Evolutionary conservation across 1,140 invertebrate genomes (phyloP).

Genomic region (Chironomus tepperi): DNA sequence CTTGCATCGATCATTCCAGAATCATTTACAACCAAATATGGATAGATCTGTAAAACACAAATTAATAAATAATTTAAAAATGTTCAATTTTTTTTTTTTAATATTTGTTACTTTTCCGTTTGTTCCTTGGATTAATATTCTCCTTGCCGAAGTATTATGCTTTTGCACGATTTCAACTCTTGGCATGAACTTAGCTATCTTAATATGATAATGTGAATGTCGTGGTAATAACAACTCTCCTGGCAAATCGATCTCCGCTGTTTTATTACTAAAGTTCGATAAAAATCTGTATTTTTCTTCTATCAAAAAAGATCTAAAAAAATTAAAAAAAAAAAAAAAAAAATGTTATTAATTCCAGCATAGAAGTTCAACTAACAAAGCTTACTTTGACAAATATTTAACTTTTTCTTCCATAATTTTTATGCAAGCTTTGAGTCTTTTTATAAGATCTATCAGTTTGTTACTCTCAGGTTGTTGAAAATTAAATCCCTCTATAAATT

Average conservation of each 20-base stretch:
- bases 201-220: constrained; percentile 87
- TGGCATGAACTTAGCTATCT: constrained; percentile 92
- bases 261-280: constrained; percentile 91
- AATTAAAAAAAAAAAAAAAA: constrained; percentile 49
- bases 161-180: constrained; percentile 95
- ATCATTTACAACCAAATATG: constrained; percentile 92
- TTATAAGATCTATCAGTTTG: constrained; percentile 90
- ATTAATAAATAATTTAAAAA: not conserved
- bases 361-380: too few species aligned
- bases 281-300: constrained; percentile 94
- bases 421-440: constrained; percentile 95
- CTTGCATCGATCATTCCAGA: constrained; percentile 85
- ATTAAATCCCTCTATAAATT: constrained; percentile 95
- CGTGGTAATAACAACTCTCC: constrained; percentile 93
- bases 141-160: constrained; percentile 87
- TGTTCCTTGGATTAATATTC: constrained; percentile 88
- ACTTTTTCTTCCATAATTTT: constrained; percentile 92
- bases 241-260: constrained; percentile 91
- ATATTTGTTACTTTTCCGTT: constrained; percentile 67
- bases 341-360: too few species aligned
- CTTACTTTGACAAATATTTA: constrained; percentile 84
- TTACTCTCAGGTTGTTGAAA: constrained; percentile 82
- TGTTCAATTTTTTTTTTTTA: too few species aligned
- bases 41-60: constrained; percentile 57
- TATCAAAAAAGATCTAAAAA: constrained; percentile 68